Conservation (phyloP, 2,113 vertebrate species). For the Pedetes capensis region DNA sequence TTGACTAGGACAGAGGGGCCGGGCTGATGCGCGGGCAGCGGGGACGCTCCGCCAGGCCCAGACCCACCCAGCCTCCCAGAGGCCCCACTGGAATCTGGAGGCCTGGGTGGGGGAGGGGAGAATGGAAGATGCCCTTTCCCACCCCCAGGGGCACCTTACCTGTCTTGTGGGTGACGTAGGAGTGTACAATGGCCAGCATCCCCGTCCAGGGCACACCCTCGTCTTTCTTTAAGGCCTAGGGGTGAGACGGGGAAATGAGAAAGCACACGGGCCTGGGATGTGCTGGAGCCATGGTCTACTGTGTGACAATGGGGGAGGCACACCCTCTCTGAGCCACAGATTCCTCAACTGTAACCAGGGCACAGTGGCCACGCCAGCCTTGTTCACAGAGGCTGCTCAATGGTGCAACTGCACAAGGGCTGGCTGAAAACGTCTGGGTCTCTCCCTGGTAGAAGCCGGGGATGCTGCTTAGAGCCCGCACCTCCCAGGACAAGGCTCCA, state of each 20-base stretch:
- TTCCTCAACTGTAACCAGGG: background rate
- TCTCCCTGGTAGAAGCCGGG: background rate
- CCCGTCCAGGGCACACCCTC: constrained; percentile 93
- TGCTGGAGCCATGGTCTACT: background rate
- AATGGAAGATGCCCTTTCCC: accelerated
- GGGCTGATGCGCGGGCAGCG: background rate
- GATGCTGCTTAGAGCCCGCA: accelerated
- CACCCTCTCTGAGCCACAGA: background rate
- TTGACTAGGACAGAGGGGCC: constrained; percentile 84
- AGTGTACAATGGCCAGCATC: constrained; percentile 93
- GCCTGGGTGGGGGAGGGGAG: background rate
- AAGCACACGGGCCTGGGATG: background rate
- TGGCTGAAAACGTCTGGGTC: background rate
- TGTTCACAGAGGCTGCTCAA: background rate
- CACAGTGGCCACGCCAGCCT: no score
- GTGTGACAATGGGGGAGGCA: accelerated
- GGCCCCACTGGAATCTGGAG: background rate
- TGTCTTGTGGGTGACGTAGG: constrained; percentile 97
- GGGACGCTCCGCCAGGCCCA: background rate
- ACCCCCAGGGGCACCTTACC: constrained; percentile 78
- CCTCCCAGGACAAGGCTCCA: background rate
- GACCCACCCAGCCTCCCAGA: background rate
- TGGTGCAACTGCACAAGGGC: accelerated
- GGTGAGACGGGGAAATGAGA: background rate
- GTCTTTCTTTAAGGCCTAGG: constrained; percentile 94